Evolutionary conservation across 2,888 invertebrate genomes (phyloP), one percentile per base, ranked within the genome.

Genomic region (Steromphala cineraria): DNA sequence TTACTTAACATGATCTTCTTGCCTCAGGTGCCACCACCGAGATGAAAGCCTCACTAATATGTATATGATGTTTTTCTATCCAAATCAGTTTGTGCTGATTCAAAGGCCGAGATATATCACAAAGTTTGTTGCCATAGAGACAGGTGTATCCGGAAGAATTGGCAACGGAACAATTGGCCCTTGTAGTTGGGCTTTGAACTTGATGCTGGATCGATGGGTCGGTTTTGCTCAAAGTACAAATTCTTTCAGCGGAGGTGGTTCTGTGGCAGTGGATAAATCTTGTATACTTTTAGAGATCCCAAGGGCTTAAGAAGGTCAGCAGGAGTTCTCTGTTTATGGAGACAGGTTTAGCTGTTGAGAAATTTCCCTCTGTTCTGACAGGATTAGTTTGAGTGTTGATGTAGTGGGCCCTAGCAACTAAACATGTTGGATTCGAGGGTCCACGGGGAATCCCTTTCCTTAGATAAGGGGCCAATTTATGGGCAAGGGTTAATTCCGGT

Each of bases 351-450:
- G 28, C 62, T 24, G 17, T 62, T 28, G 62, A 21, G 62, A 62
- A 28, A 62, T 62, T 62, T 62, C 62, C 28, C 62, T 62, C 62
- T 62, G 28, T 62, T 17, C 62, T 62, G 62, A 62, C 62, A 62
- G 62, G 62, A 21, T 62, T 62, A 62, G 24, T 62, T 62, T 13
- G 62, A 24, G 28, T 28, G 28, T 62, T 62, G 62, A 62, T 62
- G 28, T 62, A 62, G 62, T 62, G 62, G 62, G 62, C 17, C 62
- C 62, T 62, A 62, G 62, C 62, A 62, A 62, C 62, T 28, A 62
- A 62, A 62, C 62, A 62, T 15, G 62, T 62, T 62, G 62, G 62
- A 24, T 62, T 62, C 28, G 28, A 28, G 15, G 17, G 28, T 62
- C 62, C 62, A 28, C 0, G 0, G 62, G 62, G 62, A 62, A 62